phyloP scores from a whole-genome alignment of 2,113 vertebrate species.

The Rhodinocichla rosea region DNA sequence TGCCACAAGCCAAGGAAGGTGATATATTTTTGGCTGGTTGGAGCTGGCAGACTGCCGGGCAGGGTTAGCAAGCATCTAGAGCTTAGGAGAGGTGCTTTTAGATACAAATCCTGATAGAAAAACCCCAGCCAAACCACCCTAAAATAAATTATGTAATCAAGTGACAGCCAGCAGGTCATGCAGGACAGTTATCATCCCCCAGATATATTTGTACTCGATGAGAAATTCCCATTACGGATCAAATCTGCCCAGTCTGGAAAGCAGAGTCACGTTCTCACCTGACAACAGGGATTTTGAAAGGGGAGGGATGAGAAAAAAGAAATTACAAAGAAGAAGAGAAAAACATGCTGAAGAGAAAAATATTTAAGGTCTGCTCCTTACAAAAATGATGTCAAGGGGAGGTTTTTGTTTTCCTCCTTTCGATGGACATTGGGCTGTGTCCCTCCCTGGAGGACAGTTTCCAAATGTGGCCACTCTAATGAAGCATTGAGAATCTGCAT shows the following conservation, averaged over 20 bases:
- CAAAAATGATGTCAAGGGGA: background rate
- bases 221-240: background rate
- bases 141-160: constrained; percentile 18
- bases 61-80: background rate
- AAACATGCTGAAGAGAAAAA: background rate
- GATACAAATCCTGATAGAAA: constrained; percentile 27
- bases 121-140: background rate
- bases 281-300: background rate
- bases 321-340: background rate
- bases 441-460: background rate
- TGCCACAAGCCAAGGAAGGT: background rate
- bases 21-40: constrained; percentile 42
- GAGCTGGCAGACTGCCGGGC: background rate
- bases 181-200: background rate
- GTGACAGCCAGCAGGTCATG: background rate
- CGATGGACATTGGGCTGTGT: rapidly evolving
- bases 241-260: background rate
- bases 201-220: background rate
- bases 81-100: constrained; percentile 43
- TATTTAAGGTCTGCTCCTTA: background rate
- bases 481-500: background rate
- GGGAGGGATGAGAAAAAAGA: background rate
- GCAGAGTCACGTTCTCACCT: background rate
- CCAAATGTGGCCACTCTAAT: background rate
- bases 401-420: background rate